These are phyloP conservation scores for Dorcus hopei DNA, from an alignment of 2,888 invertebrate genomes.

Conservation along the genomic window DNA sequence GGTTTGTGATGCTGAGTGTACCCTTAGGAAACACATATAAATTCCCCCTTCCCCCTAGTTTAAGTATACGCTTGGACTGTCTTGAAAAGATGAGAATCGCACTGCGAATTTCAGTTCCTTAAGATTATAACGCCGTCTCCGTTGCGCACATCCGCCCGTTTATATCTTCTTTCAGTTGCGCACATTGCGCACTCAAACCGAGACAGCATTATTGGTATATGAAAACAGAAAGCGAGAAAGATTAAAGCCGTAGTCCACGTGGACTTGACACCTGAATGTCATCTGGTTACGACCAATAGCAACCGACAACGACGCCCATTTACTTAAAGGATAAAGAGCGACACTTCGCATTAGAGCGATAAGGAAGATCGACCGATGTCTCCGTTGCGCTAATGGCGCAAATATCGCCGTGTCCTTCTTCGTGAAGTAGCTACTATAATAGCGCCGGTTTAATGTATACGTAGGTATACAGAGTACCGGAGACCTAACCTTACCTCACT, in stretches of 20 bases:
- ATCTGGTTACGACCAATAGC: conserved; percentile 33
- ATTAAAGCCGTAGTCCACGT: conserved; percentile 38
- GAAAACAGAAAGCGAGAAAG: conserved; percentile 40
- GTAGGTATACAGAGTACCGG: conserved; percentile 32
- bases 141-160: conserved; percentile 28
- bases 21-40: conserved; percentile 46
- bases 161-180: conserved; percentile 19
- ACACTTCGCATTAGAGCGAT: conserved; percentile 43
- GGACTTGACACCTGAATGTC: conserved; percentile 37
- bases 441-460: conserved; percentile 46
- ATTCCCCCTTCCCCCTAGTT: conserved; percentile 34
- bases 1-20: conserved; percentile 43
- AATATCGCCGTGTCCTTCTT: conserved; percentile 42
- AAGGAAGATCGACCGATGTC: conserved; percentile 35
- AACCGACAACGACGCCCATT: conserved; percentile 39
- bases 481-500: conserved; percentile 46
- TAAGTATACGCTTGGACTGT: conserved; percentile 48
- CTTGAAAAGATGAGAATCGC: conserved; percentile 49
- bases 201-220: conserved; percentile 37
- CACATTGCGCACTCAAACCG: conserved; percentile 25
- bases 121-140: conserved; percentile 43
- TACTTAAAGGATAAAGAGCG: conserved; percentile 49
- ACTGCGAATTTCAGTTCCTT: conserved; percentile 49
- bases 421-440: conserved; percentile 47
- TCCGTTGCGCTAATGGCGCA: conserved; percentile 31